phyloP scores from a whole-genome alignment of 1,140 invertebrate genomes.

The Samia ricini region DNA sequence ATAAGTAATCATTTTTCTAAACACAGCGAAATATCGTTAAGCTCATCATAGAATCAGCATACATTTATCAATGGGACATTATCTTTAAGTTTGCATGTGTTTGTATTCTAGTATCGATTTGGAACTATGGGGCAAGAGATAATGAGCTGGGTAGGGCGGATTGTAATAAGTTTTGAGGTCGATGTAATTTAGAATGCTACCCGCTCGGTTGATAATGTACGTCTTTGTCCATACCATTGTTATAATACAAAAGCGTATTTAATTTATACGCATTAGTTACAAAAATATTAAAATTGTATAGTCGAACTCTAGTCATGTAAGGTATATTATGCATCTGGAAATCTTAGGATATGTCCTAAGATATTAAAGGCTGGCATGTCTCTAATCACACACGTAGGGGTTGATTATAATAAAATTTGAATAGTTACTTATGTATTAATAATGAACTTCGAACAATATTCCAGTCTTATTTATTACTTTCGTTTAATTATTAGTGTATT shows the following conservation, averaged over 20 bases:
- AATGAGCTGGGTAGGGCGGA: slow-evolving; percentile 70
- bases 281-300: slow-evolving; percentile 13
- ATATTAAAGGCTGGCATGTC: too few relatives aligned
- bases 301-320: too few relatives aligned
- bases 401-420: too few relatives aligned
- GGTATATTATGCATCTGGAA: too few relatives aligned
- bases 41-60: not conserved
- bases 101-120: slow-evolving; percentile 62
- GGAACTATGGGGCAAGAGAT: slow-evolving; percentile 70
- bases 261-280: slow-evolving; percentile 17
- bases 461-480: too few relatives aligned
- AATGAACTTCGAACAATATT: too few relatives aligned
- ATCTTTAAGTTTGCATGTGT: slow-evolving; percentile 49
- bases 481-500: too few relatives aligned
- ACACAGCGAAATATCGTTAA: too few relatives aligned
- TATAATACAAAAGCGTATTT: slow-evolving; percentile 5
- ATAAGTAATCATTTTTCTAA: too few relatives aligned
- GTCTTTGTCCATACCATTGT: slow-evolving; percentile 4
- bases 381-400: not conserved
- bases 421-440: too few relatives aligned
- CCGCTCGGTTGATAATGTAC: slow-evolving; percentile 17
- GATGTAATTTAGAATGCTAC: slow-evolving; percentile 32
- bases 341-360: too few relatives aligned
- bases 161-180: slow-evolving; percentile 71
- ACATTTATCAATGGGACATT: not conserved